Evolutionary conservation across 1,140 invertebrate genomes (phyloP).

Genomic region (Conus betulinus): DNA sequence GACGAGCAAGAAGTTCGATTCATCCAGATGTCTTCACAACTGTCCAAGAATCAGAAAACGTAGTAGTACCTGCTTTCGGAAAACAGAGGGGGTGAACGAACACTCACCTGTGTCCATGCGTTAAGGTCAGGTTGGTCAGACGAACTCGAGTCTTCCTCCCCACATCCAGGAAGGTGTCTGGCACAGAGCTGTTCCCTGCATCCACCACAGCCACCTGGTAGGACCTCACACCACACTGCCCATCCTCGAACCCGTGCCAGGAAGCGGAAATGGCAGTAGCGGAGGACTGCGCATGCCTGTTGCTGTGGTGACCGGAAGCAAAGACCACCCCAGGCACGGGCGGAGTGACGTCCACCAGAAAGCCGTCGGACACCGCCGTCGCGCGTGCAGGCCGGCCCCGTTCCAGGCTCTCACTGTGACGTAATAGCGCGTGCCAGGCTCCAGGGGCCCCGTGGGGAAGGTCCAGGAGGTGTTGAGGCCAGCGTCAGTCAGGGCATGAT

Average conservation of each 20-base stretch:
- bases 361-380: constrained; percentile 47
- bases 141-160: constrained; percentile 34
- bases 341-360: constrained; percentile 46
- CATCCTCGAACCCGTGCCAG: constrained; percentile 53
- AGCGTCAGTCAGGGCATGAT: not conserved
- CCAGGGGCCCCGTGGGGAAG: constrained; percentile 13
- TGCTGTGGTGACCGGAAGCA: constrained; percentile 40
- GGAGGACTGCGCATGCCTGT: constrained; percentile 28
- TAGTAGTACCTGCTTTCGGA: too few relatives aligned
- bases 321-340: constrained; percentile 50
- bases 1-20: too few relatives aligned
- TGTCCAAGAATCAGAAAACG: too few relatives aligned
- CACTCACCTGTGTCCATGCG: constrained; percentile 33
- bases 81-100: not conserved
- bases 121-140: constrained; percentile 8
- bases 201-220: constrained; percentile 43
- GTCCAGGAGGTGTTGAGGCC: constrained; percentile 21
- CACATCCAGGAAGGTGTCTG: not conserved
- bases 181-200: not conserved
- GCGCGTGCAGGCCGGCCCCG: constrained; percentile 43
- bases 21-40: too few relatives aligned
- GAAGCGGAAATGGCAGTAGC: constrained; percentile 37
- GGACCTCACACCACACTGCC: constrained; percentile 43
- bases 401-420: constrained; percentile 47
- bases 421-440: constrained; percentile 46